Evolutionary conservation across 1,140 invertebrate genomes (phyloP).

Genomic region (Mizuhopecten yessoensis): DNA sequence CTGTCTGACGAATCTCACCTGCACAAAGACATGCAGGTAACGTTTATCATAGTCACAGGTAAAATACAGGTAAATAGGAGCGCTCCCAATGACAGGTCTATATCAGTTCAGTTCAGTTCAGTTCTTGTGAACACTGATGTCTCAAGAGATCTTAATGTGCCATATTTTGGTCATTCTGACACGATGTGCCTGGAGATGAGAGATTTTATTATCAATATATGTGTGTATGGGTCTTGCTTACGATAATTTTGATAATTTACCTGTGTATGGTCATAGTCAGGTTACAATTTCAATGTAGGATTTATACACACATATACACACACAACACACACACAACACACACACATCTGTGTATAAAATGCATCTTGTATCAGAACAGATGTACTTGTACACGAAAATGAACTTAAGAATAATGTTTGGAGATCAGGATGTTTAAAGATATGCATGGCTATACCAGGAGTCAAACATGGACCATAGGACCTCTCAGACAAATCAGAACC

Average conservation of each 20-base stretch:
- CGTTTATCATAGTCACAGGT: constrained; percentile 7
- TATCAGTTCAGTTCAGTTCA: too few species aligned
- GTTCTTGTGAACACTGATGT: neutral
- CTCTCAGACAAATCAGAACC: too few species aligned
- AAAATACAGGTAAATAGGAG: neutral
- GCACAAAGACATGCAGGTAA: constrained; percentile 31
- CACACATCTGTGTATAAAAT: neutral
- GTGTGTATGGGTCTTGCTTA: neutral
- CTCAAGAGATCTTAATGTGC: neutral
- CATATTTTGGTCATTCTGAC: neutral
- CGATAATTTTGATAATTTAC: neutral
- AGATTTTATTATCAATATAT: neutral
- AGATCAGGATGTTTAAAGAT: too few species aligned
- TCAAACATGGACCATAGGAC: too few species aligned
- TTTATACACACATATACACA: too few species aligned
- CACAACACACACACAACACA: too few species aligned
- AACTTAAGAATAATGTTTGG: too few species aligned
- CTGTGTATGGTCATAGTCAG: too few species aligned
- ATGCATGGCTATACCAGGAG: too few species aligned
- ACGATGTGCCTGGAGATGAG: neutral
- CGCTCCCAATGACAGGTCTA: neutral
- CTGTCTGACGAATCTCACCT: neutral
- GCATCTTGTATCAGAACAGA: too few species aligned
- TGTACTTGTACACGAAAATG: too few species aligned
- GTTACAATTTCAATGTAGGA: neutral